Conservation (phyloP, 2,797 vertebrate genomes). For the Urophycis tenuis region DNA sequence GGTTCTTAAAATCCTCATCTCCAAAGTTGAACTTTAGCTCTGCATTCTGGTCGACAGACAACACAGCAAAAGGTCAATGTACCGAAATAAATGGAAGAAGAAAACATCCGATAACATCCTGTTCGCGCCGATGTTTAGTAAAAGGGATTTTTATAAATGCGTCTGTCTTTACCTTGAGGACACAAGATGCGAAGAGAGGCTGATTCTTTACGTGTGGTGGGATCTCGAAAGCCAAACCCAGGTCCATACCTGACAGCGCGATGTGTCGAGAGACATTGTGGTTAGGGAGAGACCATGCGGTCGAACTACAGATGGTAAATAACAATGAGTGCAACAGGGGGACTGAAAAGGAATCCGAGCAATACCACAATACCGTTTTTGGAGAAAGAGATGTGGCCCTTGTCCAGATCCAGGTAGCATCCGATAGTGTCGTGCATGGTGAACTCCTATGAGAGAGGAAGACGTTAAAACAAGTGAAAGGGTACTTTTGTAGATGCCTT, state of each 20-base stretch:
- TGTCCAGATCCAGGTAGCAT: constrained; percentile 87
- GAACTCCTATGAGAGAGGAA: constrained; percentile 76
- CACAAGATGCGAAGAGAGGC: constrained; percentile 88
- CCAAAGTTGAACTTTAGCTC: constrained; percentile 98
- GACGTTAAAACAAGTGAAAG: not conserved
- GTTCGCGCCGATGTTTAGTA: not conserved
- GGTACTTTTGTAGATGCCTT: not conserved
- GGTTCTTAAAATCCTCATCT: constrained; percentile 86
- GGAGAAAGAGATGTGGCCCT: constrained; percentile 82
- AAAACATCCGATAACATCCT: not conserved
- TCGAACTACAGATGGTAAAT: not conserved
- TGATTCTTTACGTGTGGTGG: constrained; percentile 81
- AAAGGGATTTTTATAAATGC: not conserved
- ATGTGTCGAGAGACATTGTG: not conserved
- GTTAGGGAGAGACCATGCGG: not conserved
- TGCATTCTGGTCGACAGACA: constrained; percentile 75
- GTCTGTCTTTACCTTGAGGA: constrained; percentile 81
- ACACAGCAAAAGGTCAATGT: not conserved
- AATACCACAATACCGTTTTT: constrained; percentile 84
- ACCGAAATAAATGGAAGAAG: not conserved
- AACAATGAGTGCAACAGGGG: not conserved
- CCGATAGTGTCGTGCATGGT: constrained; percentile 98
- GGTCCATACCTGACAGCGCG: constrained; percentile 77
- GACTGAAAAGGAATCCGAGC: not conserved
- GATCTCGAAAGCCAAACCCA: constrained; percentile 90